Evolutionary conservation across 1,140 invertebrate species (phyloP).

Genomic region (Anagrus nilaparvatae): DNA sequence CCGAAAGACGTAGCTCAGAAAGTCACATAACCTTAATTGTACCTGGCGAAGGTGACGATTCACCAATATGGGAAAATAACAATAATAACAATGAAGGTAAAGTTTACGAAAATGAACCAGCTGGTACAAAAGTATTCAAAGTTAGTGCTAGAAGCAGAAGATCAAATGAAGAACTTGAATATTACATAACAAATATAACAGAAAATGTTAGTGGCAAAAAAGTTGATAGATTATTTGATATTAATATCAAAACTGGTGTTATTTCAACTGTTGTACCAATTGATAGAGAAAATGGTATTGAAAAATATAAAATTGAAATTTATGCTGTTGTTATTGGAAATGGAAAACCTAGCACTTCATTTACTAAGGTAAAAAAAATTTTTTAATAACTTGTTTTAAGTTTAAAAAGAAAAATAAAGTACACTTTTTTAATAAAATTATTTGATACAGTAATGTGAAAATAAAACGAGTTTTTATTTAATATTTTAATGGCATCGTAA

Average conservation of each 20-base stretch:
- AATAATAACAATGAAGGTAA: conserved; percentile 55
- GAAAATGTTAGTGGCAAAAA: conserved; percentile 54
- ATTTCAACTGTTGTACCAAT: conserved; percentile 73
- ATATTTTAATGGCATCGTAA: no score
- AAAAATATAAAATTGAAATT: conserved; percentile 72
- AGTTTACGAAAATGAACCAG: conserved; percentile 80
- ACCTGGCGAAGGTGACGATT: conserved; percentile 38
- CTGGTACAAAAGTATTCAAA: conserved; percentile 71
- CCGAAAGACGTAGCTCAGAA: conserved; percentile 73
- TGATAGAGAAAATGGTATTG: conserved; percentile 74
- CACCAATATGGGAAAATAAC: conserved; percentile 52
- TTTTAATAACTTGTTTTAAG: no score
- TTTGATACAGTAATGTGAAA: no score
- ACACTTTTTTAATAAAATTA: no score
- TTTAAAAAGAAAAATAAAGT: no score
- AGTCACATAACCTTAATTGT: conserved; percentile 72
- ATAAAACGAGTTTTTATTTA: no score
- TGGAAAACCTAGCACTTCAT: conserved; percentile 57
- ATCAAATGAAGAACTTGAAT: conserved; percentile 61
- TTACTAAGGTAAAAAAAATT: conserved; percentile 61
- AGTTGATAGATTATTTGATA: conserved; percentile 75
- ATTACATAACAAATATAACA: conserved; percentile 87
- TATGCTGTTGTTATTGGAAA: conserved; percentile 61
- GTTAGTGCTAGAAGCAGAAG: conserved; percentile 54
- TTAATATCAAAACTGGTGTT: conserved; percentile 81